These are phyloP conservation scores for Sialis lutaria DNA, from an alignment of 2,888 invertebrate species.

Conservation along the genomic window DNA sequence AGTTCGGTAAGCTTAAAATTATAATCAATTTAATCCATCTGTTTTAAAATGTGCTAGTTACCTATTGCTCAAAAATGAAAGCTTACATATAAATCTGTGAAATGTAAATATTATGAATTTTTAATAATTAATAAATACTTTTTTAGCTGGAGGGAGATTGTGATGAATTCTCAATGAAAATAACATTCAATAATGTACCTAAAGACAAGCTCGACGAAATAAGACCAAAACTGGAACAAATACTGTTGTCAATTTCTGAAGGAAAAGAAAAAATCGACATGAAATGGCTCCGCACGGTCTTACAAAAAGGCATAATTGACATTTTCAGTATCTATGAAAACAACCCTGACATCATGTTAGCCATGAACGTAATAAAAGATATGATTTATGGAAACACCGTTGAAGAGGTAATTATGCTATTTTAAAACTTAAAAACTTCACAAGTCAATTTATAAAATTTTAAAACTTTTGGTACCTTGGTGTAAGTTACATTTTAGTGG, in stretches of 20 bases:
- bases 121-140: neutral
- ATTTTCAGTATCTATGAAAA: constrained; percentile 54
- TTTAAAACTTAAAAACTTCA: too few species aligned
- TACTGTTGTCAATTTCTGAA: constrained; percentile 28
- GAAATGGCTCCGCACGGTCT: constrained; percentile 52
- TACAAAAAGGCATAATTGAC: constrained; percentile 52
- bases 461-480: too few species aligned
- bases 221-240: constrained; percentile 32
- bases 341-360: constrained; percentile 57
- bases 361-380: constrained; percentile 64
- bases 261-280: constrained; percentile 45
- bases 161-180: constrained; percentile 27
- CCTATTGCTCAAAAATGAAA: too few species aligned
- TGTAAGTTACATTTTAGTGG: too few species aligned
- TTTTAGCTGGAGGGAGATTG: neutral
- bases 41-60: too few species aligned
- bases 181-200: constrained; percentile 62
- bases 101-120: neutral
- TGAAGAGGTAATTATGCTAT: constrained; percentile 41
- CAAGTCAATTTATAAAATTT: too few species aligned
- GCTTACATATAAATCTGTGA: too few species aligned
- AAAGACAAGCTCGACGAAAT: constrained; percentile 44
- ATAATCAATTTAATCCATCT: neutral
- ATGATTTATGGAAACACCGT: constrained; percentile 64
- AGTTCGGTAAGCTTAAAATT: constrained; percentile 40